Conservation (phyloP, 1,140 invertebrate species). For the Trichonephila clavipes region DNA sequence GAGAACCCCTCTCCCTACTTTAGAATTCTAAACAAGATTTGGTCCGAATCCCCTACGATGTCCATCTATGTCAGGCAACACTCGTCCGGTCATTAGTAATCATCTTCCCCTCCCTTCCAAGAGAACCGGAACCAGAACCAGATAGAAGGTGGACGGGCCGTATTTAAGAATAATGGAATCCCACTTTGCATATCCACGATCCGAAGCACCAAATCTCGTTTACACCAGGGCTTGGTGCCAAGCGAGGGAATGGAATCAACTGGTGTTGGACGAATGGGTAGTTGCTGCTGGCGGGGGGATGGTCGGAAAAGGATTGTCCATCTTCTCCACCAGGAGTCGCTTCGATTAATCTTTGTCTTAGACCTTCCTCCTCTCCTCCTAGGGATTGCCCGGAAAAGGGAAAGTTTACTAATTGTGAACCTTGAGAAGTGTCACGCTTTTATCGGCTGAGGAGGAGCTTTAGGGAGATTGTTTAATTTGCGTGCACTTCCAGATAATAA, state of each 20-base stretch:
- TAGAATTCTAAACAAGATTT: conserved; percentile 52
- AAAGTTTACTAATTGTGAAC: conserved; percentile 64
- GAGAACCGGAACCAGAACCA: conserved; percentile 6
- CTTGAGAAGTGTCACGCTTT: conserved; percentile 16
- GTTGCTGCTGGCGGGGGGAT: not conserved
- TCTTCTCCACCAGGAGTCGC: conserved; percentile 14
- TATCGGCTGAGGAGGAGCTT: not conserved
- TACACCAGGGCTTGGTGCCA: conserved; percentile 13
- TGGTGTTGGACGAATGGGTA: not conserved
- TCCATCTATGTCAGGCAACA: conserved; percentile 56
- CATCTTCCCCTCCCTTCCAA: not conserved
- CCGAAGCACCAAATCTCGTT: conserved; percentile 60
- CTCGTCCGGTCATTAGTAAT: conserved; percentile 56
- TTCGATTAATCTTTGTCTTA: conserved; percentile 63
- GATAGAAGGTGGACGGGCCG: not conserved
- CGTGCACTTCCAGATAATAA: not conserved
- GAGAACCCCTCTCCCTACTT: conserved; percentile 9
- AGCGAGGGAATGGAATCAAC: conserved; percentile 55
- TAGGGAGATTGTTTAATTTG: not conserved
- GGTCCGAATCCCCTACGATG: conserved; percentile 28
- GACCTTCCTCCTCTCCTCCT: not conserved
- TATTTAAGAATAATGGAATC: conserved; percentile 73
- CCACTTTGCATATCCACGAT: conserved; percentile 50
- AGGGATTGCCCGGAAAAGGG: conserved; percentile 35
- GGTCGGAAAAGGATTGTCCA: conserved; percentile 31